Percentiles rank a stretch among this genome's conserved stretches.
phyloP scores from a whole-genome alignment of 2,888 invertebrate species.

The Chromoteleia sp. region DNA sequence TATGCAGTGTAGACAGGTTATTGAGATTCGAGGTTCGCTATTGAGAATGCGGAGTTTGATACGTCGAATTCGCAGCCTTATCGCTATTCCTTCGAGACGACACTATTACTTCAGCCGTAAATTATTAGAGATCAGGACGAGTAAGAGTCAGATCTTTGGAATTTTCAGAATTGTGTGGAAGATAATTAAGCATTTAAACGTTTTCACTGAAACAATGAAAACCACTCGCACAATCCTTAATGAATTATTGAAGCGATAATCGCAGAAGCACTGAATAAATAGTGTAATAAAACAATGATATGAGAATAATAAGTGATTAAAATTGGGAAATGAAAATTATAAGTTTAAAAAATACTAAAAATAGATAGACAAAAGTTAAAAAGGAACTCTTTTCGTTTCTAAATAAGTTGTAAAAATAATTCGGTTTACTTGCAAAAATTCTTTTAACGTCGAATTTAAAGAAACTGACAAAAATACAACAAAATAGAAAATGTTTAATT shows the following conservation, averaged over 20 bases:
- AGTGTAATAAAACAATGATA: too few relatives aligned
- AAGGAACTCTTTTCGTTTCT: too few relatives aligned
- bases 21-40: constrained; percentile 20
- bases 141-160: background rate
- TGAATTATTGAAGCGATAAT: background rate
- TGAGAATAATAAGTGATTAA: too few relatives aligned
- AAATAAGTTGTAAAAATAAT: too few relatives aligned
- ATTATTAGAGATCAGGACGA: constrained; percentile 19
- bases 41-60: constrained; percentile 12
- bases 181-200: constrained; percentile 17
- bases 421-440: too few relatives aligned
- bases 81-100: constrained; percentile 16
- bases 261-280: too few relatives aligned
- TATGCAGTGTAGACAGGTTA: constrained; percentile 20
- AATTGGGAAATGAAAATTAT: too few relatives aligned
- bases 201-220: constrained; percentile 9
- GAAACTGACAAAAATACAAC: too few relatives aligned
- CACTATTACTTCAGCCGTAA: constrained; percentile 20
- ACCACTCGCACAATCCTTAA: background rate
- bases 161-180: constrained; percentile 9
- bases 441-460: too few relatives aligned
- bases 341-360: too few relatives aligned
- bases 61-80: constrained; percentile 18
- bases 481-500: too few relatives aligned
- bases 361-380: too few relatives aligned